phyloP scores from a whole-genome alignment of 2,797 vertebrate species.

The Garrulus glandarius region DNA sequence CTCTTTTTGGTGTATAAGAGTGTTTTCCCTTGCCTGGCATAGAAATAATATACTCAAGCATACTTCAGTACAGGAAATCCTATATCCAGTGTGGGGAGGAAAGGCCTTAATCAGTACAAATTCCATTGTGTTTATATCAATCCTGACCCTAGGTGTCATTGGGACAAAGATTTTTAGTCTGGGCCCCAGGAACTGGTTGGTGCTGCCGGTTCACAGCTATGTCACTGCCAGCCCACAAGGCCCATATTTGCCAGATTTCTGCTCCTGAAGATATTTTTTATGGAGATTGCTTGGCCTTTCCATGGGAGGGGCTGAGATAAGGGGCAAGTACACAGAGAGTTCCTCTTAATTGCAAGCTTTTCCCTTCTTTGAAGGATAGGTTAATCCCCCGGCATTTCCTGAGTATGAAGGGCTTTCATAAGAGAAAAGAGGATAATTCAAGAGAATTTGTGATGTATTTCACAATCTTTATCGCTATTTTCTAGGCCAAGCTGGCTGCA shows the following conservation, averaged over 20 bases:
- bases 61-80: constrained; percentile 57
- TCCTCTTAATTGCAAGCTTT: constrained; percentile 1
- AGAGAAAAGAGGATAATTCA: background rate
- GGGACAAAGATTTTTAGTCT: background rate
- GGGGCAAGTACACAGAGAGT: background rate
- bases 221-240: background rate
- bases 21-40: constrained; percentile 44
- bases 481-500: background rate
- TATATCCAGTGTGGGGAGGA: constrained; percentile 27
- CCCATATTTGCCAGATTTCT: background rate
- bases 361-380: constrained; percentile 4
- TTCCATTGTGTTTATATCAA: constrained; percentile 60
- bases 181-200: constrained; percentile 35
- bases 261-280: background rate
- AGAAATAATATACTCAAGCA: constrained; percentile 27
- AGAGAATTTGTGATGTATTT: background rate
- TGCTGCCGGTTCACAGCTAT: background rate
- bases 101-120: constrained; percentile 61
- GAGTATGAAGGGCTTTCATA: background rate
- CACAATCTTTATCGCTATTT: background rate
- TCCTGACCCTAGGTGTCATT: constrained; percentile 6
- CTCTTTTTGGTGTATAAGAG: background rate
- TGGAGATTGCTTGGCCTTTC: background rate
- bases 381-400: constrained; percentile 34
- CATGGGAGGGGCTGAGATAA: background rate